Conservation (phyloP, 2,888 invertebrate species). For the Ditula angustiorana region DNA sequence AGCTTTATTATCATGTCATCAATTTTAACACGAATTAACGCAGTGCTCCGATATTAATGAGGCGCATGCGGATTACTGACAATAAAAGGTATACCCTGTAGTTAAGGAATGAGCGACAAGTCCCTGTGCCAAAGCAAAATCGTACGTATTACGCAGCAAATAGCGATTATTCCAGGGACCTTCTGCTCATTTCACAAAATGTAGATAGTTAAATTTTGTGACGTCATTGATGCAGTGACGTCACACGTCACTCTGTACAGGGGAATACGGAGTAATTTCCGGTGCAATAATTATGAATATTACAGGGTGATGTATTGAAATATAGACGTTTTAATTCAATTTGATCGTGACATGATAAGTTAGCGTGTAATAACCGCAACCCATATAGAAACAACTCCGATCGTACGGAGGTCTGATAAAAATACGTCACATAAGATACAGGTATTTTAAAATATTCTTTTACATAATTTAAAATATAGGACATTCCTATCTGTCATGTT, state of each 20-base stretch:
- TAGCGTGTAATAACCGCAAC: not conserved
- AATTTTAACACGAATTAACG: conserved; percentile 3
- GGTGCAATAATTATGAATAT: conserved; percentile 10
- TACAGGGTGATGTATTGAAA: not conserved
- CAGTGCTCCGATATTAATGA: conserved; percentile 5
- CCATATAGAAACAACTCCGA: too few species aligned
- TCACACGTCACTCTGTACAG: not conserved
- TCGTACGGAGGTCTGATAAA: too few species aligned
- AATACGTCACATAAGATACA: too few species aligned
- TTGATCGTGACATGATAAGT: not conserved
- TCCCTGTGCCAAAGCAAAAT: too few species aligned
- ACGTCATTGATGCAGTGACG: conserved; percentile 8
- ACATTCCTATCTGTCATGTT: too few species aligned
- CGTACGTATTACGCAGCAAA: too few species aligned
- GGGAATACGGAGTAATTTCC: conserved; percentile 3
- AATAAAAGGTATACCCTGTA: not conserved
- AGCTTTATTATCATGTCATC: not conserved
- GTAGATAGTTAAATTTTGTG: too few species aligned
- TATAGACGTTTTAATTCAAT: not conserved
- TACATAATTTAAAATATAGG: too few species aligned
- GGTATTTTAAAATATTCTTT: too few species aligned
- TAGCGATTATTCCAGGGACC: too few species aligned
- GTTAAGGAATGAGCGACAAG: too few species aligned
- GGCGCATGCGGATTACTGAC: not conserved
- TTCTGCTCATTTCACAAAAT: too few species aligned